A percentile compares a stretch with the other conserved stretches of the same genome.
Conservation (phyloP, 2,888 invertebrate genomes). For the Cheilosia soror region DNA sequence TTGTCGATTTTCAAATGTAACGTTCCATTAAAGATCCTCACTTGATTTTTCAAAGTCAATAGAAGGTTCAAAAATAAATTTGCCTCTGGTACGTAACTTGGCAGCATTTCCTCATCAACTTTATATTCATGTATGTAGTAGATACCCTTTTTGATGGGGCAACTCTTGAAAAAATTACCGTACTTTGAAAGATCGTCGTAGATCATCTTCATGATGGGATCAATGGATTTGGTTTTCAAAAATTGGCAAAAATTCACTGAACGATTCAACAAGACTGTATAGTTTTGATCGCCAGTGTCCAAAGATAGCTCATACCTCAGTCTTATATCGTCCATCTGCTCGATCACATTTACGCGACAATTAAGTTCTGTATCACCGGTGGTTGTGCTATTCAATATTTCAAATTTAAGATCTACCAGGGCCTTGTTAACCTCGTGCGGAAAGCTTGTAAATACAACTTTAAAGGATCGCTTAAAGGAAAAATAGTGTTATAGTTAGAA, state of each 20-base stretch:
- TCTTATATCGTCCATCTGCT: conserved; percentile 78
- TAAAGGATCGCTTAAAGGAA: conserved; percentile 79
- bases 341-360: conserved; percentile 76
- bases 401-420: conserved; percentile 76
- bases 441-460: conserved; percentile 78
- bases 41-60: conserved; percentile 69
- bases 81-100: conserved; percentile 80
- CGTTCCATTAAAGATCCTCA: conserved; percentile 77
- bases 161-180: conserved; percentile 79
- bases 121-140: conserved; percentile 78
- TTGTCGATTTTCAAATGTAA: conserved; percentile 80
- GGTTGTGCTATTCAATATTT: conserved; percentile 77
- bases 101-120: conserved; percentile 81
- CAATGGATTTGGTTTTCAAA: conserved; percentile 77
- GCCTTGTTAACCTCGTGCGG: conserved; percentile 78
- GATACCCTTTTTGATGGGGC: conserved; percentile 79
- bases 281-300: conserved; percentile 78
- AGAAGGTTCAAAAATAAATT: conserved; percentile 77
- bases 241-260: conserved; percentile 79
- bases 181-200: conserved; percentile 80
- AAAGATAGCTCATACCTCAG: conserved; percentile 76
- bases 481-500: conserved; percentile 23
- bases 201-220: conserved; percentile 77
- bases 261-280: conserved; percentile 77
- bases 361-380: conserved; percentile 76